Base-by-base conservation (phyloP, 2,888 invertebrate genomes). In the Agelastica alni region DNA sequence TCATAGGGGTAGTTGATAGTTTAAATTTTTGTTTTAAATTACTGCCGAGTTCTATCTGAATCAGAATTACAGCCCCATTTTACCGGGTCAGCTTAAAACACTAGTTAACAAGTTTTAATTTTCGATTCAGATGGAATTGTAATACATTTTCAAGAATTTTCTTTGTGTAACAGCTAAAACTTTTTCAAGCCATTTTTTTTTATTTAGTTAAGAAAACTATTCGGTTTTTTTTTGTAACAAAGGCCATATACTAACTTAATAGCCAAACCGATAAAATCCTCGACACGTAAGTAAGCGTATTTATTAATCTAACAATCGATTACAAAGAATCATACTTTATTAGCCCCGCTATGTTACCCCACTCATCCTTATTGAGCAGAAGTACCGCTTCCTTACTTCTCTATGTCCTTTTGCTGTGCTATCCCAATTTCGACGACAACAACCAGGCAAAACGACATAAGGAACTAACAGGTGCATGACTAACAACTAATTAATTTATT, bases 271-370 rank as follows among this genome's bases (percentile, higher is more conserved):
- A 41, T 51, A 49, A n/a, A 56, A 52, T 36, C 30, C 31, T 49
- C 32, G 53, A 34, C 55, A 53, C 52, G 59, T 59, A 65, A 61
- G 63, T 63, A 65, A 63, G 56, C 47, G 39, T 54, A 36, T 22
- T 46, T 54, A 42, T 41, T 39, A 20, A 47, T 56, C 53, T 63
- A 32, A 32, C n/a, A n/a, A n/a, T 51, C 26, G 13, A 26, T 30
- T 41, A 66, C 67, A 68, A 68, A 68, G 67, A 70, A 69, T 51
- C 67, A 69, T 69, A 66, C 68, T 58, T 7, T 34, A 26, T 39
- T 41, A 41, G 39, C 22, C 53, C 58, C 51, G 49, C 49, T 53
- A 48, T 44, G 28, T 53, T 26, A 31, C 49, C 30, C 32, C 28
- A 46, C 41, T 60, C 49, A 14, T 10, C 41, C 55, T n/a, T 51